A percentile compares a stretch with the other conserved stretches of the same genome.
phyloP scores from a whole-genome alignment of 1,140 invertebrate species.

The Brachionus sp. region DNA sequence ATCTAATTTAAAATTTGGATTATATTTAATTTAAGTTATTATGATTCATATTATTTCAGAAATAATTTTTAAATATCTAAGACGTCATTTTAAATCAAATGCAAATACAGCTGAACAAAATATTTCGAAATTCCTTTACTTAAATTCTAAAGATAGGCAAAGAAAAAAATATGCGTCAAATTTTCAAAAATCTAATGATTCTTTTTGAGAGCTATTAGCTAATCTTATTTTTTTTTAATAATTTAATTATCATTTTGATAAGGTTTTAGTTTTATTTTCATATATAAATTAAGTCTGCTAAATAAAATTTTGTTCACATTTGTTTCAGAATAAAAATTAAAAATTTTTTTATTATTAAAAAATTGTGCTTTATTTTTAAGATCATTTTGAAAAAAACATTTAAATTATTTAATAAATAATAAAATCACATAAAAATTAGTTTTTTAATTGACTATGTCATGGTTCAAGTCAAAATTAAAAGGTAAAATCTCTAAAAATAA shows the following conservation, averaged over 20 bases:
- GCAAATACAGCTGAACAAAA: not conserved
- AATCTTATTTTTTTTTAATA: not conserved
- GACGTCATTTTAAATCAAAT: not conserved
- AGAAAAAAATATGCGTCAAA: too few species aligned
- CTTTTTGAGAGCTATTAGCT: not conserved
- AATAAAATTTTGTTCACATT: not conserved
- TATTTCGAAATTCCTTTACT: not conserved
- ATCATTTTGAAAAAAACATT: too few species aligned
- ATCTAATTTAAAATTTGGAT: not conserved
- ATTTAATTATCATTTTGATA: not conserved
- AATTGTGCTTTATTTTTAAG: too few species aligned
- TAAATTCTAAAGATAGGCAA: not conserved
- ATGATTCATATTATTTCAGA: not conserved
- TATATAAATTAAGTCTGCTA: not conserved
- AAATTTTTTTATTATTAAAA: too few species aligned
- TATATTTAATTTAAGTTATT: not conserved
- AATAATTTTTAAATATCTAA: not conserved
- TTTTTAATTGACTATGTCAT: too few species aligned
- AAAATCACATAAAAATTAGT: too few species aligned
- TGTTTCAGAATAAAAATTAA: too few species aligned
- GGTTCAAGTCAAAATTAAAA: too few species aligned
- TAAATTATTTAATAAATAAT: too few species aligned
- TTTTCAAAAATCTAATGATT: too few species aligned
- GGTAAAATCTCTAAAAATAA: too few species aligned
- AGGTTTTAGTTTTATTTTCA: not conserved